phyloP scores from a whole-genome alignment of 1,140 invertebrate genomes.

The Diorhabda elongata region DNA sequence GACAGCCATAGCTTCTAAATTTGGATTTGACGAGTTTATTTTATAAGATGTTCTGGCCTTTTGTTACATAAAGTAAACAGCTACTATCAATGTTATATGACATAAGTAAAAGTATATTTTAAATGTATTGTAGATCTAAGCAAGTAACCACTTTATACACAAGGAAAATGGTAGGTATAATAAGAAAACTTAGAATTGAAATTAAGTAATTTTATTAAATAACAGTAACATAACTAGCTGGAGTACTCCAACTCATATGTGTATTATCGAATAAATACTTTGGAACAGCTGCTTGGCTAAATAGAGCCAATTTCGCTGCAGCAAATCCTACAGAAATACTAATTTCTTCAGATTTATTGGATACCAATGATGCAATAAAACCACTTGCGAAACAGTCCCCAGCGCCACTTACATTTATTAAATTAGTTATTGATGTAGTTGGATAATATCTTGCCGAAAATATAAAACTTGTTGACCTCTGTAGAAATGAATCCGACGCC shows the following conservation, averaged over 20 bases:
- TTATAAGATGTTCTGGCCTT: too few relatives aligned
- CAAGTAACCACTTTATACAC: too few relatives aligned
- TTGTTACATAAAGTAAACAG: too few relatives aligned
- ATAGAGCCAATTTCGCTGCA: conserved; percentile 52
- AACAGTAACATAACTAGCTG: conserved; percentile 3
- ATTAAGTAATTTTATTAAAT: background rate
- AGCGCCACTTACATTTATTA: conserved; percentile 61
- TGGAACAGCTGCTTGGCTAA: conserved; percentile 32
- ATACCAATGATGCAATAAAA: conserved; percentile 54
- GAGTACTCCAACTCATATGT: background rate
- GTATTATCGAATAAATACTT: conserved; percentile 23
- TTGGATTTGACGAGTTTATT: background rate
- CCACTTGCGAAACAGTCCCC: conserved; percentile 63
- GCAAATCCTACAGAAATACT: conserved; percentile 55
- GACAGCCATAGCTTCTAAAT: background rate
- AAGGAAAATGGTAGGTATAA: too few relatives aligned
- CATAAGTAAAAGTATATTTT: too few relatives aligned
- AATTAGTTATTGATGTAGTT: conserved; percentile 43
- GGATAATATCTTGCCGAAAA: conserved; percentile 49
- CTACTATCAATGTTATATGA: too few relatives aligned
- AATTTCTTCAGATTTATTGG: conserved; percentile 46
- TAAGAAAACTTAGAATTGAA: background rate
- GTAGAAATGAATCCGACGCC: conserved; percentile 29
- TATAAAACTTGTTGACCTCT: conserved; percentile 16
- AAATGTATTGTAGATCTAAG: too few relatives aligned